Base-by-base conservation (phyloP, 2,797 vertebrate species). In the Tangara arthus region DNA sequence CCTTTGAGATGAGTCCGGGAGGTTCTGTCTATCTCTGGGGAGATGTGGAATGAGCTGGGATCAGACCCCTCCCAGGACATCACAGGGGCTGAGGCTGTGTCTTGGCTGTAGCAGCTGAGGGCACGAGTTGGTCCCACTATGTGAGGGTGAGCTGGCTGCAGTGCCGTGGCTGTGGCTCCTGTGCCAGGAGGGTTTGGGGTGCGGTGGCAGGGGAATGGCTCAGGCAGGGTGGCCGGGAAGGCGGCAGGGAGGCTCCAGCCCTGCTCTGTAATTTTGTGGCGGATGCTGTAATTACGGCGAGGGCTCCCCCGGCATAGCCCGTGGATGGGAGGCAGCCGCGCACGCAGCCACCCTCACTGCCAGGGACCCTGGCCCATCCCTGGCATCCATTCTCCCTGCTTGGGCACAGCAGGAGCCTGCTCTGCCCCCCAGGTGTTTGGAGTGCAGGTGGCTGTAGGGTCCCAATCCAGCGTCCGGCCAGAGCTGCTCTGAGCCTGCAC, bases 191-290 rank as follows among this genome's bases (percentile, higher is more conserved):
- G 52, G 52, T 65, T 69, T 71, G 75, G 75, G 87, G 71, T 49
- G 39, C 8, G 2, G 44, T 35, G 84, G 19, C 1, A 8, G 76
- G 30, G 53, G 14, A 83, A 34, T 1, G 30, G 93, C 65, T 81
- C 80, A 83, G 60, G 28, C 94, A 91, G 94, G 92, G 95, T 94
- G 96, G 96, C 85, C 75, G 0, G 88, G 92, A 88, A 86, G 73
- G 89, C 80, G 88, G 82, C 72, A 86, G 92, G 90, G 80, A 86
- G 80, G 79, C 61, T 94, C 69, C 10, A 0, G 34, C 80, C 80
- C 53, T 81, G 60, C 90, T 89, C 87, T 95, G 2, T 94, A 95
- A 95, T 96, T 94, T 93, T 91, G 85, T 6, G 53, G 92, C 1
- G 39, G 87, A 94, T 86, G 79, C 90, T 34, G 53, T 94, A 95